These are phyloP conservation scores for Eira barbara DNA, from an alignment of 2,113 vertebrate genomes.

Conservation along the genomic window DNA sequence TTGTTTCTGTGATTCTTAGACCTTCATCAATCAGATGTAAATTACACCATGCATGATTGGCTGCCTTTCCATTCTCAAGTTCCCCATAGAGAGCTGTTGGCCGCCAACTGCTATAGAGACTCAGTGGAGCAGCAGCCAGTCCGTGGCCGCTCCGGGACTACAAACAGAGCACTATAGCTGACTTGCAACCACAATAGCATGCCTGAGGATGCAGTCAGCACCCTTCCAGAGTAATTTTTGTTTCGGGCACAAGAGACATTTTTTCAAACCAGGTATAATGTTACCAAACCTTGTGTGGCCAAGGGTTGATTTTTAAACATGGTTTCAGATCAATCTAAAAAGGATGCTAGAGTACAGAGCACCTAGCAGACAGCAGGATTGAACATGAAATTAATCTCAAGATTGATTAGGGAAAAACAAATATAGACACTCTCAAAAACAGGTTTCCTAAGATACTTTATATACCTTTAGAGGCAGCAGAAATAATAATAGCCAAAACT, in stretches of 20 bases:
- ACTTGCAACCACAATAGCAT: slow-evolving; percentile 51
- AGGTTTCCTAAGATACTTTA: slow-evolving; percentile 26
- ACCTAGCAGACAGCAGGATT: background rate
- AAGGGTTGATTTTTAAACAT: slow-evolving; percentile 47
- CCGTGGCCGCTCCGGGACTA: slow-evolving; percentile 58
- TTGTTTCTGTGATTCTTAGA: slow-evolving; percentile 85
- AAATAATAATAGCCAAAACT: slow-evolving; percentile 35
- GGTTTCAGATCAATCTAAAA: slow-evolving; percentile 25
- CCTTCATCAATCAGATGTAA: slow-evolving; percentile 87
- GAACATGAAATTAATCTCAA: slow-evolving; percentile 31
- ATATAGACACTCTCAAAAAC: background rate
- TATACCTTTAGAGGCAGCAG: background rate
- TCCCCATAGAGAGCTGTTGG: slow-evolving; percentile 79
- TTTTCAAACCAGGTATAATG: slow-evolving; percentile 18
- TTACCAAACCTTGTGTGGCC: slow-evolving; percentile 18
- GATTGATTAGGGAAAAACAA: slow-evolving; percentile 47
- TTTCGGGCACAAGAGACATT: background rate
- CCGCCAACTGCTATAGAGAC: slow-evolving; percentile 76
- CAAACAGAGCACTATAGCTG: slow-evolving; percentile 57
- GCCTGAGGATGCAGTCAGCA: slow-evolving; percentile 44
- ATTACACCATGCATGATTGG: slow-evolving; percentile 82
- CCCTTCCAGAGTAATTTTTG: slow-evolving; percentile 31
- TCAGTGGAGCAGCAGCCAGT: slow-evolving; percentile 67
- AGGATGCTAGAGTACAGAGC: background rate
- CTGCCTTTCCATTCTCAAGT: slow-evolving; percentile 78